Conservation (phyloP, 2,888 invertebrate species). For the Strigamia transsilvanica region DNA sequence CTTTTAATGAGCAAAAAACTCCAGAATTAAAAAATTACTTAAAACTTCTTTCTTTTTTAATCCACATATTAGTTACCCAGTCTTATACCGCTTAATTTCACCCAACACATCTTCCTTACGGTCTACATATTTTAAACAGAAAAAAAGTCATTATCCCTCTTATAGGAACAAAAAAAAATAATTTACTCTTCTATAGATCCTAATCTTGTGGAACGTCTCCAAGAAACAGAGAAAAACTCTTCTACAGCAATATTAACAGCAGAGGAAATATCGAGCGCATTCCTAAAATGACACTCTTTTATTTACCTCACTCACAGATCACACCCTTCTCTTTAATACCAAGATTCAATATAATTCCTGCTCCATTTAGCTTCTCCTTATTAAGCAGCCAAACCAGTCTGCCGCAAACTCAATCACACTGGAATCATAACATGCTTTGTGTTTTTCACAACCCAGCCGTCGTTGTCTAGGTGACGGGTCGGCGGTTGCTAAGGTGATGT, state of each 20-base stretch:
- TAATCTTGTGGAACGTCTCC: not conserved
- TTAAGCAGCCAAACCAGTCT: conserved; percentile 17
- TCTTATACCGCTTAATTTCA: not conserved
- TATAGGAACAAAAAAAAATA: not conserved
- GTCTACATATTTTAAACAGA: not conserved
- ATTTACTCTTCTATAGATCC: conserved; percentile 12
- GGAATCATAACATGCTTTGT: conserved; percentile 47
- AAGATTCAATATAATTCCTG: conserved; percentile 39
- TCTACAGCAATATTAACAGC: conserved; percentile 12
- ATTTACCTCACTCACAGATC: not conserved
- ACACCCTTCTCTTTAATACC: not conserved
- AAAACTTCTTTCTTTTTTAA: not conserved
- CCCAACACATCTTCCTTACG: not conserved
- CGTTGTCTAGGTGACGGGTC: conserved; percentile 39
- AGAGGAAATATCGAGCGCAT: conserved; percentile 19
- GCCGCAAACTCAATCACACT: conserved; percentile 43
- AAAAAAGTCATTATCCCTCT: conserved; percentile 1
- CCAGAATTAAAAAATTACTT: not conserved
- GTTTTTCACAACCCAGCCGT: conserved; percentile 17
- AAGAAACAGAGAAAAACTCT: not conserved
- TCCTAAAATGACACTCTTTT: conserved; percentile 28
- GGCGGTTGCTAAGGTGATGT: conserved; percentile 43
- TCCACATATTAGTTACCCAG: not conserved
- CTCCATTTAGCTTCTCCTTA: conserved; percentile 35
- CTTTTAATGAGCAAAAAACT: not conserved